Evolutionary conservation across 2,888 invertebrate species (phyloP).

Genomic region (Tenthredo mesomela): DNA sequence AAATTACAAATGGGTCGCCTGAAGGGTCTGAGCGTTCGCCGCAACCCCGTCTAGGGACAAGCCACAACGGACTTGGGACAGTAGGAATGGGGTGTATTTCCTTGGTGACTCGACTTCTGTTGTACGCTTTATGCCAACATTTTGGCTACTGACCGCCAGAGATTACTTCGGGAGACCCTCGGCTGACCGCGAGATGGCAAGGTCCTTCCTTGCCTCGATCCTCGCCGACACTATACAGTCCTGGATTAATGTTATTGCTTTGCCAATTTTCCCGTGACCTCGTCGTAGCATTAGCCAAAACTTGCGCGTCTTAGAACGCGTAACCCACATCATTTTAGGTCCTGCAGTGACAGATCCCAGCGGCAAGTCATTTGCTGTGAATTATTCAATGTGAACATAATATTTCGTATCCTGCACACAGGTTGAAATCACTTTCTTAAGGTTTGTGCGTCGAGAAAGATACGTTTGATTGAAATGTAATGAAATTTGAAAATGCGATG

Average conservation of each 20-base stretch:
- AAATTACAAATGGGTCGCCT: conserved; percentile 71
- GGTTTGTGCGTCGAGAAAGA: background rate
- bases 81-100: conserved; percentile 69
- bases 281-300: conserved; percentile 54
- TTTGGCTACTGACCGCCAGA: conserved; percentile 72
- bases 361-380: background rate
- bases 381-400: background rate
- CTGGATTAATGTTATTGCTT: conserved; percentile 76
- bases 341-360: background rate
- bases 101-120: conserved; percentile 61
- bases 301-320: background rate
- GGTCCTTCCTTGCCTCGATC: conserved; percentile 56
- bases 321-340: conserved; percentile 24
- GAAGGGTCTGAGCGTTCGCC: conserved; percentile 61
- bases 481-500: background rate
- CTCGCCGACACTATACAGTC: conserved; percentile 56
- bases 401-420: no score
- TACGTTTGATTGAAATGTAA: background rate
- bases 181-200: conserved; percentile 63
- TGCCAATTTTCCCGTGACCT: conserved; percentile 66
- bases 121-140: conserved; percentile 65
- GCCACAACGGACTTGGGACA: conserved; percentile 76
- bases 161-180: conserved; percentile 71
- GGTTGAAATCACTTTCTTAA: background rate
- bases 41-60: conserved; percentile 67